Base-by-base conservation (phyloP, 1,140 invertebrate species). In the Trissolcus basalis region DNA sequence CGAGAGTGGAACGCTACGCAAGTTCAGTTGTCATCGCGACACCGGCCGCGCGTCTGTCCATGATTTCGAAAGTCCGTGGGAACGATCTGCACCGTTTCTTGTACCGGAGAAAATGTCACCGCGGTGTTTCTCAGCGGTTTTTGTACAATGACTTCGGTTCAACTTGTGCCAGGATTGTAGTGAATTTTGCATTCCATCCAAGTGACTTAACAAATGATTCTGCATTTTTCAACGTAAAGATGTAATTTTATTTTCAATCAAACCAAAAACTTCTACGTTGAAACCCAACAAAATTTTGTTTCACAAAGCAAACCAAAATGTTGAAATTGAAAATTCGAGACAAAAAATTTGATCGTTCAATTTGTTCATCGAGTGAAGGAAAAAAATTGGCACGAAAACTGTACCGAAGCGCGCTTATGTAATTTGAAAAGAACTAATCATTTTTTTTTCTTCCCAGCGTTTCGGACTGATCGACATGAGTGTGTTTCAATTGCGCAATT, bases 21-120 rank as follows among this genome's bases (percentile, higher is more conserved):
- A 58, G 61, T 73, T 73, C 61, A 73, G 70, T 73, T 73, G 70
- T 73, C 70, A 73, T 65, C 61, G 69, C 55, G 69, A 73, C 54
- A 60, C 61, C 69, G 69, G 55, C 60, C 54, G 69, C 59, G 69
- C 51, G 51, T 54, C 43, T 59, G 44, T 50, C 35, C 47, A 35
- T 11, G 60, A 41, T 72, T 59, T 64, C 48, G 54, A 64, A 51
- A 53, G 44, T 58, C n/a, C 48, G 49, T 49, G 50, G 49, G 41
- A 51, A 58, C 10, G n/a, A 35, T 39, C 36, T 49, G n/a, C 27
- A 2, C n/a, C 13, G 16, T 14, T 10, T 39, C 9, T 39, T 39
- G 13, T 44, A 32, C 51, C 50, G 13, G 47, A 39, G 49, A 43
- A 67, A 67, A 67, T 56, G 45, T 51, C 47, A 58, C 16, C 35